Evolutionary conservation across 2,113 vertebrate genomes (phyloP).

Genomic region (Neomonachus schauinslandi): DNA sequence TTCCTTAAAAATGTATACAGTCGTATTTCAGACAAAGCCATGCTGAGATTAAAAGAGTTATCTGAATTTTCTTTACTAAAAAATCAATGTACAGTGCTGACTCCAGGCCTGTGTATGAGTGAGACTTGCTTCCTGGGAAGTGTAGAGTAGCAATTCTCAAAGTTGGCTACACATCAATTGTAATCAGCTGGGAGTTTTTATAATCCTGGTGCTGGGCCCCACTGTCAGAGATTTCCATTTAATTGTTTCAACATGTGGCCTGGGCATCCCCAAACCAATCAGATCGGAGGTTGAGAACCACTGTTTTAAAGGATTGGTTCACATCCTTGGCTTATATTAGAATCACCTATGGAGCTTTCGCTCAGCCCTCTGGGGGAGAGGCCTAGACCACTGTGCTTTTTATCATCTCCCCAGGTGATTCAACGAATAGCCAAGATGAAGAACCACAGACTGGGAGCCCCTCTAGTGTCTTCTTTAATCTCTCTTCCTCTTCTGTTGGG

Average conservation of each 20-base stretch:
- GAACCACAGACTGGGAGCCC: neutral
- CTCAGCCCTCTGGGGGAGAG: neutral
- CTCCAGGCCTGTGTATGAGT: neutral
- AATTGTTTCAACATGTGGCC: neutral
- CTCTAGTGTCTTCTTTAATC: neutral
- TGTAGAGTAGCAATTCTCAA: neutral
- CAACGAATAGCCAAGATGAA: neutral
- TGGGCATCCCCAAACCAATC: neutral
- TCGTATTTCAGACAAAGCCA: neutral
- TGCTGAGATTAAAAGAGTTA: neutral
- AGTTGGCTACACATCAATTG: neutral
- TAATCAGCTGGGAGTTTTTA: neutral
- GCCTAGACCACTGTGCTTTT: neutral
- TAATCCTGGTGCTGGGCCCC: neutral
- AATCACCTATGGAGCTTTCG: neutral
- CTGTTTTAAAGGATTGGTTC: neutral
- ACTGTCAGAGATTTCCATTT: neutral
- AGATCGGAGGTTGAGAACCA: neutral
- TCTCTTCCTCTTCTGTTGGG: neutral
- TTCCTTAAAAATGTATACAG: neutral
- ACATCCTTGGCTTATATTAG: neutral
- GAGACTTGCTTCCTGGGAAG: neutral
- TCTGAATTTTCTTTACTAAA: conserved; percentile 23
- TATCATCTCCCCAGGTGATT: neutral
- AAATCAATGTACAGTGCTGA: neutral